A percentile compares a stretch with the other conserved stretches of the same genome.
Conservation (phyloP, 2,113 vertebrate species). For the Nothoprocta perdicaria region DNA sequence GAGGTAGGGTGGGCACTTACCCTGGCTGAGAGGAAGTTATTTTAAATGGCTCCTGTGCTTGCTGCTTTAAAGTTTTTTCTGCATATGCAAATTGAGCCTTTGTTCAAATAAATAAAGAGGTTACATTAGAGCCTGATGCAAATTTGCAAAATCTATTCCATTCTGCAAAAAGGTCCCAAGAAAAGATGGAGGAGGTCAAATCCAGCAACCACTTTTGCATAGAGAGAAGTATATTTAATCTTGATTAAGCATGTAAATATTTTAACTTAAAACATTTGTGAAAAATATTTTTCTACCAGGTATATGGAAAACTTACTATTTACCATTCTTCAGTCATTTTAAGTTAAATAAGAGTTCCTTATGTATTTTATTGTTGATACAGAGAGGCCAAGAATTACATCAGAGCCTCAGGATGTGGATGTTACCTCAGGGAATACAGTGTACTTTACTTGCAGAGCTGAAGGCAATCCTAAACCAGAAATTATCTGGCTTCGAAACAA, state of each 20-base stretch:
- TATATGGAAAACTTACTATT: neutral
- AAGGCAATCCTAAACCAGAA: conserved; percentile 98
- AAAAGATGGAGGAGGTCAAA: conserved; percentile 4
- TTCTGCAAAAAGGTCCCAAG: neutral
- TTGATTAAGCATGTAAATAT: neutral
- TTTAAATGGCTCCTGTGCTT: conserved; percentile 16
- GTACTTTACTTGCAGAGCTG: conserved; percentile 97
- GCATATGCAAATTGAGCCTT: conserved; percentile 34
- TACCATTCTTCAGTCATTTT: neutral
- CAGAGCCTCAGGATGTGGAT: conserved; percentile 94
- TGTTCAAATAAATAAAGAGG: conserved; percentile 57
- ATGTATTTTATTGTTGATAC: conserved; percentile 44
- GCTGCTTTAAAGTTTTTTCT: conserved; percentile 41
- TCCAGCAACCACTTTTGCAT: neutral
- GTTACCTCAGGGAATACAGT: conserved; percentile 97
- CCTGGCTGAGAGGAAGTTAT: conserved; percentile 52
- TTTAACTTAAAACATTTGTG: neutral
- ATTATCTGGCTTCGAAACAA: conserved; percentile 99
- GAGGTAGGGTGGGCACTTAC: conserved; percentile 6
- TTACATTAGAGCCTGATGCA: conserved; percentile 13
- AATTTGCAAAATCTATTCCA: conserved; percentile 12
- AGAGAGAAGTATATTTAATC: neutral
- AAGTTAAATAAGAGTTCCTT: neutral
- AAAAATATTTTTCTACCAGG: neutral
- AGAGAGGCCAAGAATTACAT: conserved; percentile 97